These are phyloP conservation scores for Dipodomys spectabilis DNA, from an alignment of 2,113 vertebrate species.

Conservation along the genomic window DNA sequence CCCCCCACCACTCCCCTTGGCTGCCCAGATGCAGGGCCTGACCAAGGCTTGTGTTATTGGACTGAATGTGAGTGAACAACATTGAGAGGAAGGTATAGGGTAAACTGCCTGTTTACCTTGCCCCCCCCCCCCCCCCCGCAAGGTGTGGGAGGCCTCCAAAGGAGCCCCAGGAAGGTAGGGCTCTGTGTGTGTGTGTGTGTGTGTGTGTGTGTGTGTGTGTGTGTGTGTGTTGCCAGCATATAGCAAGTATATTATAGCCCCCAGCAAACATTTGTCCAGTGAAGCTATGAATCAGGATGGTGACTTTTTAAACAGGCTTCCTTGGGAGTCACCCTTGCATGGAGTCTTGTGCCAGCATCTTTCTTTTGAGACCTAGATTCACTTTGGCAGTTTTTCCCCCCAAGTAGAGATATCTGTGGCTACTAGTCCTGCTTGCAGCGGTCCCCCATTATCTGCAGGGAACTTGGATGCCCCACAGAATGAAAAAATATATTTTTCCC, in stretches of 20 bases:
- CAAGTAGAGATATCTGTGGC: not conserved
- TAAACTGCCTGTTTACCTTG: fast-evolving
- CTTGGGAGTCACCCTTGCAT: not conserved
- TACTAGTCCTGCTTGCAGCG: not conserved
- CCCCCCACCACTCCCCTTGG: too few relatives aligned
- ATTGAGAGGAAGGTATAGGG: not conserved
- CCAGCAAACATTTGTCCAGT: not conserved
- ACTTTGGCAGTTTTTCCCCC: not conserved
- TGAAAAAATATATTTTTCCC: not conserved
- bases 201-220: not conserved
- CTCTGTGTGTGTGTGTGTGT: not conserved
- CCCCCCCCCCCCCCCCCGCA: not conserved
- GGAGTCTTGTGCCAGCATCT: not conserved
- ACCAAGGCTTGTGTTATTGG: not conserved
- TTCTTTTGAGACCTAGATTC: not conserved
- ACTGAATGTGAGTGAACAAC: not conserved
- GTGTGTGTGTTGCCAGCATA: not conserved
- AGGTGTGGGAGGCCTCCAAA: not conserved
- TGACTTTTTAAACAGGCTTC: not conserved
- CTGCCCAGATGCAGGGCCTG: too few relatives aligned
- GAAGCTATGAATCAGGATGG: not conserved
- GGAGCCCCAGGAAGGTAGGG: not conserved
- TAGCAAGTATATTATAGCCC: not conserved
- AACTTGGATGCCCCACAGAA: not conserved
- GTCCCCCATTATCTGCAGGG: too few relatives aligned